A percentile compares a stretch with the other conserved stretches of the same genome.
Conservation (phyloP, 2,113 vertebrate species). For the Ictalurus furcatus region DNA sequence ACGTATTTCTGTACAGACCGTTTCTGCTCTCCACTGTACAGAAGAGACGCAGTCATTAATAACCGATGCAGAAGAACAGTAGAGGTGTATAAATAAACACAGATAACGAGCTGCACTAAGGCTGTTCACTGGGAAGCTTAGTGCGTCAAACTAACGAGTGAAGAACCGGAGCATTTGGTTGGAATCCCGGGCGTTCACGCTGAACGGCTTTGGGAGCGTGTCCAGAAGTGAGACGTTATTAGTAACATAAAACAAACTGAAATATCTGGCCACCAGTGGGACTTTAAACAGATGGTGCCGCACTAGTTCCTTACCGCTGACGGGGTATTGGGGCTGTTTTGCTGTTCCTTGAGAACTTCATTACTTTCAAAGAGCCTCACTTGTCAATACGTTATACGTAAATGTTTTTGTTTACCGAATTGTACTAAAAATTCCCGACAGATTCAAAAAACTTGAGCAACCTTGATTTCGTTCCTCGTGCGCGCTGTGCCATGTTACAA, state of each 20-base stretch:
- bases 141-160: background rate
- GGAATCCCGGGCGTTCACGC: background rate
- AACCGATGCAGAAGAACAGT: too few species aligned
- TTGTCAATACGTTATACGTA: background rate
- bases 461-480: background rate
- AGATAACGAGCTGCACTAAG: background rate
- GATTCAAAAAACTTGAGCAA: background rate
- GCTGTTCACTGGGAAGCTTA: too few species aligned
- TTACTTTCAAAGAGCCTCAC: background rate
- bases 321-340: background rate
- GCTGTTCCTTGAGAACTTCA: background rate
- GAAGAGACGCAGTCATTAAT: background rate
- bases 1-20: background rate
- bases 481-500: too few species aligned
- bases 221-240: background rate
- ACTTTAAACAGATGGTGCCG: background rate
- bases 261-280: background rate
- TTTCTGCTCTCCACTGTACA: background rate
- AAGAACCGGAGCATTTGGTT: background rate
- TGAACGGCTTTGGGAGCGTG: background rate
- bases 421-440: background rate
- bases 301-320: background rate
- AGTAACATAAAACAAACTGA: background rate
- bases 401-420: background rate
- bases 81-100: background rate